phyloP scores from a whole-genome alignment of 2,113 vertebrate genomes.

The Ciconia stormi region DNA sequence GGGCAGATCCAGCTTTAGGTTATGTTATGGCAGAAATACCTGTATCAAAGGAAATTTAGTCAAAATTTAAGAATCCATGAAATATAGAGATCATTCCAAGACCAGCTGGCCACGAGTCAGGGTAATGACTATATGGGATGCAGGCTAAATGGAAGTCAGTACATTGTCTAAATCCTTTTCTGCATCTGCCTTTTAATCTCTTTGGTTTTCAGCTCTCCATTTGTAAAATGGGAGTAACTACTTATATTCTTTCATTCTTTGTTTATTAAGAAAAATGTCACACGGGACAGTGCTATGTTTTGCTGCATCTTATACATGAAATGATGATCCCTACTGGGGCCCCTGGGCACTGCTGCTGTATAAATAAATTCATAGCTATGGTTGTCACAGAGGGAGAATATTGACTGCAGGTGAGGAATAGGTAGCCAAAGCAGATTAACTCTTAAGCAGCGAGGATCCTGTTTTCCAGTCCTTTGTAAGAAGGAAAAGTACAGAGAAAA shows the following conservation, averaged over 20 bases:
- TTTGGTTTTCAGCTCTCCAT: neutral
- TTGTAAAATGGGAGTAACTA: conserved; percentile 1
- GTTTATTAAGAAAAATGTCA: conserved; percentile 10
- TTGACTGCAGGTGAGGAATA: conserved; percentile 45
- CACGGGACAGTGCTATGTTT: neutral
- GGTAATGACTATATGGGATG: neutral
- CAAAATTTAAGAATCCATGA: neutral
- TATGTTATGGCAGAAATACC: neutral
- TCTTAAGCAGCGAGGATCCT: conserved; percentile 35
- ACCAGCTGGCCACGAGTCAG: neutral
- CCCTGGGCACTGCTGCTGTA: neutral
- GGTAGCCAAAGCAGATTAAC: conserved; percentile 52
- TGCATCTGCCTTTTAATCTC: conserved; percentile 7
- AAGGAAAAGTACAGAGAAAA: conserved; percentile 5
- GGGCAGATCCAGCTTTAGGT: neutral
- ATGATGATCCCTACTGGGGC: conserved; percentile 31
- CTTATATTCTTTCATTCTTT: conserved; percentile 4
- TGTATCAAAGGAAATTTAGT: neutral
- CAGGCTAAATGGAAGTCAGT: neutral
- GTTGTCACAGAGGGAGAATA: conserved; percentile 19
- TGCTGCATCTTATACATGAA: neutral
- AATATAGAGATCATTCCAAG: neutral
- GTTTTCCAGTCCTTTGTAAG: conserved; percentile 46
- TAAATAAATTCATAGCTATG: conserved; percentile 34
- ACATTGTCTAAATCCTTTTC: neutral